These are phyloP conservation scores for Mixornis gularis DNA, from an alignment of 2,113 vertebrate species.

Conservation along the genomic window DNA sequence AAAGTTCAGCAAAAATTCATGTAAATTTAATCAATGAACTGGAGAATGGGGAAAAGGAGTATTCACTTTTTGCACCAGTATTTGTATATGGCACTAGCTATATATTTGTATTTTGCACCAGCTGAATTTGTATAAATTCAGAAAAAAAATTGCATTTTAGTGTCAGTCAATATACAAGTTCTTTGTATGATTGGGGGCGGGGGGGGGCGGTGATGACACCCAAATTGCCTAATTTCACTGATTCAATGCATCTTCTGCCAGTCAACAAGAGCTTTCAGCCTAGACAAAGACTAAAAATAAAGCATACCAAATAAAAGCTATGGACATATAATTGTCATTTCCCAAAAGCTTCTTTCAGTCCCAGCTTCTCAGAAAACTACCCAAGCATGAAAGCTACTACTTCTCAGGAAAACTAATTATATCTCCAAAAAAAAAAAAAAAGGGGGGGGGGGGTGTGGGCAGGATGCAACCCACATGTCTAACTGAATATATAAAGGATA, in stretches of 20 bases:
- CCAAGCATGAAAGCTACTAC: constrained; percentile 36
- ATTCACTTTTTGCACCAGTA: background rate
- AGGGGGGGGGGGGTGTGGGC: accelerated
- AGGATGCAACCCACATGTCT: background rate
- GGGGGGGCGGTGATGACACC: background rate
- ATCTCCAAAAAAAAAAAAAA: background rate
- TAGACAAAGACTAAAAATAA: constrained; percentile 45
- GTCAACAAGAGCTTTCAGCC: constrained; percentile 3
- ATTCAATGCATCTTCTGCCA: constrained; percentile 7
- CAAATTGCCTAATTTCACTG: constrained; percentile 9
- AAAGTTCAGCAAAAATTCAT: background rate
- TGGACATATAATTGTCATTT: constrained; percentile 33
- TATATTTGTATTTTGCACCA: no score
- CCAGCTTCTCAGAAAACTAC: constrained; percentile 47
- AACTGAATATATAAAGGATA: constrained; percentile 25
- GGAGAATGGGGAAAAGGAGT: accelerated
- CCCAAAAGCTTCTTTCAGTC: constrained; percentile 33
- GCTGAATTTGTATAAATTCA: background rate
- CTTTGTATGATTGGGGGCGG: background rate
- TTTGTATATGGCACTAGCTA: no score
- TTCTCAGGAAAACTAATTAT: constrained; percentile 38
- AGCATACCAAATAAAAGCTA: constrained; percentile 32
- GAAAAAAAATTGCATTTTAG: background rate
- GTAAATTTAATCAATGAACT: background rate
- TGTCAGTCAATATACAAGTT: background rate